phyloP scores from a whole-genome alignment of 2,113 vertebrate species.

The human region GRCh38 chr12:323001-323500 shows the following conservation, averaged over 20 bases:
- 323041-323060: not conserved
- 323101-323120: conserved; percentile 94
- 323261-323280: not conserved
- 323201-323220: conserved; percentile 87
- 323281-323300: conserved; percentile 23
- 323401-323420: not conserved
- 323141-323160: conserved; percentile 97
- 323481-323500: not conserved
- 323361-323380: not conserved
- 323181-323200: conserved; percentile 96
- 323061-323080: conserved; percentile 73
- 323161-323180: conserved; percentile 94
- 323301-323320: not conserved
- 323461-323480: not conserved
- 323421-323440: not conserved
- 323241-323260: not conserved
- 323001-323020: conserved; percentile 30
- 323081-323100: conserved; percentile 98
- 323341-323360: not conserved
- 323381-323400: not conserved
- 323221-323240: not conserved
- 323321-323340: not conserved
- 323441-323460: conserved; percentile 11
- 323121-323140: conserved; percentile 95
- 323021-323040: conserved; percentile 9